Evolutionary conservation across 2,113 vertebrate genomes (phyloP), one percentile per base, ranked within the genome.

Genomic region (Lophochroa leadbeateri): DNA sequence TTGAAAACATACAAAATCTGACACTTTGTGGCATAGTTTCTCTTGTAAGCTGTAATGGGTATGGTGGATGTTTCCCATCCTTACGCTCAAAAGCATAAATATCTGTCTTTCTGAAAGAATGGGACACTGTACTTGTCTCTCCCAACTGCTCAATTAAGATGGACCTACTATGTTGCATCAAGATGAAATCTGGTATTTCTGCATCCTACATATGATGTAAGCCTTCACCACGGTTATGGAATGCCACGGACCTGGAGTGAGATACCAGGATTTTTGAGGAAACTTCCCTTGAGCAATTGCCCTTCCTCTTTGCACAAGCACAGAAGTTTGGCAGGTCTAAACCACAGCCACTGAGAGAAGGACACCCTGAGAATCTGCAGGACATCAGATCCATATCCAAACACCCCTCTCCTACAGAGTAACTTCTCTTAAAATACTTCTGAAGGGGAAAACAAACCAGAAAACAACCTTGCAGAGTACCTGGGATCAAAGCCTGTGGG

Each of bases 211-310:
- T 24, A 61, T 9, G 69, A 86, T 12, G 58, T 35, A 94, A 89
- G 69, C 77, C 81, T 90, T 78, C 0, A 0, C 29, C 43, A 53
- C 0, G 2, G 57, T 67, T 68, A 70, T 10, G 49, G 76, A 90
- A 83, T 25, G 16, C 57, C 82, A 85, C 1, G 15, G 39, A 84
- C 49, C 50, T 94, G 44, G 1, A 5, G 63, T 76, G 61, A 31
- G 52, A 19, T 80, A 94, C 75, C 58, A 76, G 84, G 80, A 95
- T 84, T 94, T 96, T 89, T 92, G 75, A 94, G 82, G 63, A 93
- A 92, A 65, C 58, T n/a, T 87, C 33, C 23, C 35, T n/a, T 31
- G 52, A 90, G 83, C 35, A 92, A 80, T 29, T 3, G 1, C 21
- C 58, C 17, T 11, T n/a, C 52, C 61, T 83, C 68, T 80, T 60